Conservation (phyloP, 2,888 invertebrate genomes). For the Tanytarsus gracilentus region DNA sequence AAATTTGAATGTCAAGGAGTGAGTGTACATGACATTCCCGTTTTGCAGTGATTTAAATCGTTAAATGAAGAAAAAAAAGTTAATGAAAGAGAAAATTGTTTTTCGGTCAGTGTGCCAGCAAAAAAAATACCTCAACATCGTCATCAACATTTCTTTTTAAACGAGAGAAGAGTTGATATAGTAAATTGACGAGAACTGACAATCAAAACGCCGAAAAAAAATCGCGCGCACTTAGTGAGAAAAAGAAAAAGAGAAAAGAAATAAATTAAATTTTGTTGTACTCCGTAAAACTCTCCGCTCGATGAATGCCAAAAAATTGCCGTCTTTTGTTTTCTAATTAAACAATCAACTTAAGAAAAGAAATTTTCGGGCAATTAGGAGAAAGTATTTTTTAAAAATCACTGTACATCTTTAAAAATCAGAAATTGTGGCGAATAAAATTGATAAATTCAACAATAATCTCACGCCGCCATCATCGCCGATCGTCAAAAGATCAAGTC, state of each 20-base stretch:
- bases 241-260: too few relatives aligned
- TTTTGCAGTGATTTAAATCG: not conserved
- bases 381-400: not conserved
- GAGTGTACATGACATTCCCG: constrained; percentile 1
- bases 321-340: too few relatives aligned
- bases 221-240: too few relatives aligned
- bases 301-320: too few relatives aligned
- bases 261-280: too few relatives aligned
- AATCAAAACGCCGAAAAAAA: too few relatives aligned
- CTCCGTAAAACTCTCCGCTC: too few relatives aligned
- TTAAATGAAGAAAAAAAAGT: not conserved
- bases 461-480: constrained; percentile 17
- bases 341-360: too few relatives aligned
- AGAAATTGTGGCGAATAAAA: constrained; percentile 22
- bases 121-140: not conserved
- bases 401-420: not conserved
- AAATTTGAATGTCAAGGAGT: constrained; percentile 1
- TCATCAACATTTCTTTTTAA: not conserved
- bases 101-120: constrained; percentile 13
- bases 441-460: constrained; percentile 26
- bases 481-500: constrained; percentile 8
- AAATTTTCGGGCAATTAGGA: constrained; percentile 2
- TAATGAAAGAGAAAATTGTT: constrained; percentile 10
- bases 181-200: not conserved
- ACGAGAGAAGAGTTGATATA: not conserved